Percentiles rank a stretch among this genome's conserved stretches.
phyloP scores from a whole-genome alignment of 2,888 invertebrate genomes.

The Oxycera nigricornis region DNA sequence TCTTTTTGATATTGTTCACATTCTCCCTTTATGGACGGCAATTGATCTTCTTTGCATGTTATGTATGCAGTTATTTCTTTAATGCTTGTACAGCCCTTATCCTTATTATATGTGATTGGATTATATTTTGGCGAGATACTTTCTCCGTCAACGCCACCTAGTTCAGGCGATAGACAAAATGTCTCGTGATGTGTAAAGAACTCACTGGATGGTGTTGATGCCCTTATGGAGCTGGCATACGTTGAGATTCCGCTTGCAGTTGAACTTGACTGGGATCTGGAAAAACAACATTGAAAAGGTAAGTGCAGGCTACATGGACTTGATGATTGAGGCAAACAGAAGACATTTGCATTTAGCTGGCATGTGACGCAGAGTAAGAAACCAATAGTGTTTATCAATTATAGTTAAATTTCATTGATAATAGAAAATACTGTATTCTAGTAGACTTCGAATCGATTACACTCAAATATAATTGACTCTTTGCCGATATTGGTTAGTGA shows the following conservation, averaged over 20 bases:
- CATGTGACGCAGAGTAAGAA: no score
- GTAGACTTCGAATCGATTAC: no score
- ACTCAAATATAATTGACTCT: no score
- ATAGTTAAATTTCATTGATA: no score
- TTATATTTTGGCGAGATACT: not conserved
- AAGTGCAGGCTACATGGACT: slow-evolving; percentile 11
- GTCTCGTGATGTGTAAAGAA: slow-evolving; percentile 61
- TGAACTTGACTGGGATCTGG: slow-evolving; percentile 57
- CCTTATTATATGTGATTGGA: slow-evolving; percentile 48
- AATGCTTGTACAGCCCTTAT: slow-evolving; percentile 47
- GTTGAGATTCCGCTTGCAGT: slow-evolving; percentile 62
- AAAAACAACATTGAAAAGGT: not conserved
- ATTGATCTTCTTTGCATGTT: no score
- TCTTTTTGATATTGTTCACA: not conserved
- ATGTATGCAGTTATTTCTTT: no score
- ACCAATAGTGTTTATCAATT: no score
- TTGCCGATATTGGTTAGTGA: no score
- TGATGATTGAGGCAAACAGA: not conserved
- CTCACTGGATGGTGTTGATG: slow-evolving; percentile 61
- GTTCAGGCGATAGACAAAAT: slow-evolving; percentile 59
- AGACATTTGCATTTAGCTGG: no score
- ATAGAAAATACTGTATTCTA: no score
- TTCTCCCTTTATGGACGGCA: no score
- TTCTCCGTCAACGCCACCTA: not conserved
- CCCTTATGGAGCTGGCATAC: slow-evolving; percentile 60